Percentiles rank a stretch among this genome's conserved stretches.
These are phyloP conservation scores for Pithys albifrons DNA, from an alignment of 2,113 vertebrate species.

Conservation along the genomic window DNA sequence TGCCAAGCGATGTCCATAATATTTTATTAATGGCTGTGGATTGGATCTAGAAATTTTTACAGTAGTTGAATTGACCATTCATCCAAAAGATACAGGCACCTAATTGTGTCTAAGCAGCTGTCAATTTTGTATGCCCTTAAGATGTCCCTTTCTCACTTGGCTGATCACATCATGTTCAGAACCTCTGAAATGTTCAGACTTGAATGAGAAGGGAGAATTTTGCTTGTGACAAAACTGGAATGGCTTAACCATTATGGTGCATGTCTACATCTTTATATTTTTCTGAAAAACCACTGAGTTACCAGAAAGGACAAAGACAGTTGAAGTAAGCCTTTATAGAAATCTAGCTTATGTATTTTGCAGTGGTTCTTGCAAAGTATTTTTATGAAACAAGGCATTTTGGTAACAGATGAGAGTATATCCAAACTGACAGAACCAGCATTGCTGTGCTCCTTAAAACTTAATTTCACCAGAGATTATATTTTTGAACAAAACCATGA, in stretches of 20 bases:
- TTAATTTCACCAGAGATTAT: background rate
- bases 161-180: background rate
- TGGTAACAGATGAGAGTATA: background rate
- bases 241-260: background rate
- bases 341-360: background rate
- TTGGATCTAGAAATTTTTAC: slow-evolving; percentile 9
- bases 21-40: slow-evolving; percentile 34
- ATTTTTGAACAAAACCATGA: background rate
- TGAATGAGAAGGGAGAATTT: slow-evolving; percentile 23
- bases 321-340: background rate
- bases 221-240: background rate
- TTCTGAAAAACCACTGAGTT: background rate
- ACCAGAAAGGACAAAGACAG: background rate
- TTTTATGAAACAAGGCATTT: background rate
- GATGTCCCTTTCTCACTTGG: slow-evolving; percentile 27
- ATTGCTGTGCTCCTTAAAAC: background rate
- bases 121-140: slow-evolving; percentile 42
- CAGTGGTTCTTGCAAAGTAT: background rate
- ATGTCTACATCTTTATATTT: background rate
- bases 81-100: slow-evolving; percentile 21
- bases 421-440: background rate
- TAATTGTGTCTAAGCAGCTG: slow-evolving; percentile 61
- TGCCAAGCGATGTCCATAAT: background rate
- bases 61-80: slow-evolving; percentile 30
- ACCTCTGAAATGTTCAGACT: background rate